Evolutionary conservation across 1,140 invertebrate genomes (phyloP).

Genomic region (Anoplolepis gracilipes): DNA sequence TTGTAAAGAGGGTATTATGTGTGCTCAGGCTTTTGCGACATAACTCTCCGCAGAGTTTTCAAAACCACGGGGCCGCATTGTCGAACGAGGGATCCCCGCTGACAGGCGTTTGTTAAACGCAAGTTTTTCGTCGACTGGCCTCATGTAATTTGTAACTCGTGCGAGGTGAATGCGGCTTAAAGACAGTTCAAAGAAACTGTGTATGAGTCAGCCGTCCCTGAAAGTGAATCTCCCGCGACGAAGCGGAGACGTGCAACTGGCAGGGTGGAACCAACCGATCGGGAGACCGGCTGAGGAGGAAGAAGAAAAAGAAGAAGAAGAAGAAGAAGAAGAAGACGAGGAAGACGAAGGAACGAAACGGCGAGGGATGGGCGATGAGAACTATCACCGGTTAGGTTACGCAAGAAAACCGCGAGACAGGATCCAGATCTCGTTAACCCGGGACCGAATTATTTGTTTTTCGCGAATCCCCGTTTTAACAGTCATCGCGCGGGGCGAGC

Average conservation of each 20-base stretch:
- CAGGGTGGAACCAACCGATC: slow-evolving; percentile 60
- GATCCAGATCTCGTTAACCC: slow-evolving; percentile 79
- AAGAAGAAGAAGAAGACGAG: slow-evolving; percentile 37
- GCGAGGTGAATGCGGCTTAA: slow-evolving; percentile 54
- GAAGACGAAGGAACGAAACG: neutral
- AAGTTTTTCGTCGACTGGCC: slow-evolving; percentile 39
- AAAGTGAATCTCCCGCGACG: slow-evolving; percentile 66
- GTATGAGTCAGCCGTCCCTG: slow-evolving; percentile 40
- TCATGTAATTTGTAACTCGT: slow-evolving; percentile 63
- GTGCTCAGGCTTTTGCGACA: slow-evolving; percentile 14
- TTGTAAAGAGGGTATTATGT: neutral
- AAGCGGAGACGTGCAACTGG: slow-evolving; percentile 44
- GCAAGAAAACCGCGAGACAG: slow-evolving; percentile 74
- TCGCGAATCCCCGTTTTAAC: slow-evolving; percentile 66
- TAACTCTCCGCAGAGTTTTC: slow-evolving; percentile 24
- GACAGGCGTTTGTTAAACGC: slow-evolving; percentile 53
- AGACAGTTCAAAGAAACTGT: slow-evolving; percentile 37
- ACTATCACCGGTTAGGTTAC: slow-evolving; percentile 77
- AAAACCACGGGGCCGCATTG: slow-evolving; percentile 40
- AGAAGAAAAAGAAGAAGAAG: slow-evolving; percentile 50
- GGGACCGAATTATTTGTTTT: slow-evolving; percentile 73
- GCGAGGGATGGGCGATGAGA: slow-evolving; percentile 60
- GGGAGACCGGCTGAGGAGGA: slow-evolving; percentile 22
- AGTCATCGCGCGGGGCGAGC: slow-evolving; percentile 47
- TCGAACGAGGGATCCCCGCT: slow-evolving; percentile 15